phyloP scores from a whole-genome alignment of 2,888 invertebrate species.

The Oligia strigilis region DNA sequence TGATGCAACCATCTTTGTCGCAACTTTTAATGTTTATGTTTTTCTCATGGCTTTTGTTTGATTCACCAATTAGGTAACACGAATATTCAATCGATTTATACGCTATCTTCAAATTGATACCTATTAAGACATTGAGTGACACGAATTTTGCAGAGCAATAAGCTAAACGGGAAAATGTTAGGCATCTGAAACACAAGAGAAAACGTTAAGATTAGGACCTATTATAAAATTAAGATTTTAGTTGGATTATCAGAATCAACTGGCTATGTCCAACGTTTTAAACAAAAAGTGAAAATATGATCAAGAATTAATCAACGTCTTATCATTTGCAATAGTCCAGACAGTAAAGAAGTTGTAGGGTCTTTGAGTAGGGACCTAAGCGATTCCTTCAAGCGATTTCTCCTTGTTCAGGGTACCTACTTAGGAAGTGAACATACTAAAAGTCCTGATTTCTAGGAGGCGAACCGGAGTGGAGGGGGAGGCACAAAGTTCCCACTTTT shows the following conservation, averaged over 20 bases:
- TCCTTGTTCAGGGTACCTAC: no score
- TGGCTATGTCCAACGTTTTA: not conserved
- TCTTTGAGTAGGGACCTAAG: no score
- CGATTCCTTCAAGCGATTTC: no score
- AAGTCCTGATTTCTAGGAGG: no score
- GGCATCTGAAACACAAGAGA: not conserved
- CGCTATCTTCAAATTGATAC: not conserved
- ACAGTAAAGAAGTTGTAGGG: no score
- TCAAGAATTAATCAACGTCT: not conserved
- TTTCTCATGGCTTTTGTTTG: conserved; percentile 17
- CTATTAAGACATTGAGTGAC: not conserved
- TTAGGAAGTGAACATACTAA: no score
- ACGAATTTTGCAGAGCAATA: not conserved
- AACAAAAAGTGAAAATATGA: not conserved
- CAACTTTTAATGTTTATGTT: conserved; percentile 18
- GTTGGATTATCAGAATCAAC: not conserved
- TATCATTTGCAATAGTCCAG: not conserved
- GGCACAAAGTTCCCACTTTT: no score
- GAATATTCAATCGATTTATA: not conserved
- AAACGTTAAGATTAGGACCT: no score
- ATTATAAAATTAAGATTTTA: not conserved
- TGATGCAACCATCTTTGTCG: conserved; percentile 34
- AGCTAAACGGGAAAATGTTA: not conserved
- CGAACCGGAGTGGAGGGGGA: no score
- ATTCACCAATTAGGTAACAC: conserved; percentile 3